Conservation (phyloP, 2,888 invertebrate species). For the Melanostoma scalare region DNA sequence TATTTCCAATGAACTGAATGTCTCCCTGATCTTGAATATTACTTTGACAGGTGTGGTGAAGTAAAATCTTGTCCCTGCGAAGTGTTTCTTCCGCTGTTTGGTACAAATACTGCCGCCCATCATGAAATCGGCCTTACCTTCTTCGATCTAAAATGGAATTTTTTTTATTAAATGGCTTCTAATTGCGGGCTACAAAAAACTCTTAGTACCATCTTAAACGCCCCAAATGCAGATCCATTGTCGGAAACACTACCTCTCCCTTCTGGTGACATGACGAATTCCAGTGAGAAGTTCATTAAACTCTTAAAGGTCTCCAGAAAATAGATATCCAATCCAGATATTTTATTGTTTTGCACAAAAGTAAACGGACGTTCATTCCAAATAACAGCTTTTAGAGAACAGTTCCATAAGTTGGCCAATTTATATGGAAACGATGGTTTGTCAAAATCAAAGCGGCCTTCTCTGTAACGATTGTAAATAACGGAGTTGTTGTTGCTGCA, state of each 20-base stretch:
- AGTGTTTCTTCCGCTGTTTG: neutral
- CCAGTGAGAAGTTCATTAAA: neutral
- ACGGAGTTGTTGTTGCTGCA: neutral
- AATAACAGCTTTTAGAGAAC: neutral
- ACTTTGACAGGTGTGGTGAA: neutral
- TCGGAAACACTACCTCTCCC: neutral
- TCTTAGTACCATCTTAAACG: slow-evolving; percentile 5
- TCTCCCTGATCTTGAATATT: slow-evolving; percentile 1
- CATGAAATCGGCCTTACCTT: neutral
- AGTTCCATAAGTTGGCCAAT: neutral
- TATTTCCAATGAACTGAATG: slow-evolving; percentile 10
- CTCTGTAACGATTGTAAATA: neutral
- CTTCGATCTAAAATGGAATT: neutral
- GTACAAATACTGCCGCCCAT: slow-evolving; percentile 5
- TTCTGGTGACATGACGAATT: neutral
- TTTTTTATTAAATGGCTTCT: neutral
- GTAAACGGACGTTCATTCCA: slow-evolving; percentile 17
- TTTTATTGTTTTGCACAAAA: neutral
- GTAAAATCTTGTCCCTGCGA: slow-evolving; percentile 7
- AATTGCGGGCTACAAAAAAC: neutral
- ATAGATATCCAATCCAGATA: neutral
- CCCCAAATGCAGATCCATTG: neutral
- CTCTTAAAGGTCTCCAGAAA: neutral
- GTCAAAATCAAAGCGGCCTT: neutral
- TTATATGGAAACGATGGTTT: slow-evolving; percentile 11